Percentiles rank a stretch among this genome's conserved stretches.
phyloP scores from a whole-genome alignment of 1,140 invertebrate genomes.

The Bradynema listronoti region DNA sequence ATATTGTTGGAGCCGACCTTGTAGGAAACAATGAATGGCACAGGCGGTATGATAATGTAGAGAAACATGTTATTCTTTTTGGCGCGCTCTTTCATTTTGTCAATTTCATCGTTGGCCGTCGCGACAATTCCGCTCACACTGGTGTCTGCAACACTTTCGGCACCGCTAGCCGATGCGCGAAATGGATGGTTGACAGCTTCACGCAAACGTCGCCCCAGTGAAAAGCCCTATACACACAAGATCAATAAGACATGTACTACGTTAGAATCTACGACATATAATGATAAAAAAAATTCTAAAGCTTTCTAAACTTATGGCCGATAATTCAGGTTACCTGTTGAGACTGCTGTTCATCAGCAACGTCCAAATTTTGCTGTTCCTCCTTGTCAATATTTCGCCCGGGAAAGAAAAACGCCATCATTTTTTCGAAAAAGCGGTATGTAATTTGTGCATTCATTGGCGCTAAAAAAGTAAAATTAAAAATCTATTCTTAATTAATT shows the following conservation, averaged over 20 bases:
- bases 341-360: slow-evolving; percentile 31
- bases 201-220: slow-evolving; percentile 30
- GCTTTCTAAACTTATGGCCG: neutral
- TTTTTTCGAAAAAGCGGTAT: slow-evolving; percentile 91
- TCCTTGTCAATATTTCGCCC: slow-evolving; percentile 72
- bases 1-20: slow-evolving; percentile 60
- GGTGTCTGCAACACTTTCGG: too few species aligned
- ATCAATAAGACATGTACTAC: too few species aligned
- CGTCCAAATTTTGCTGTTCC: slow-evolving; percentile 44
- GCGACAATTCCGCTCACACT: too few species aligned
- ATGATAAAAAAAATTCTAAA: slow-evolving; percentile 6
- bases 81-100: slow-evolving; percentile 96
- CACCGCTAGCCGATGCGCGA: slow-evolving; percentile 21
- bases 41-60: slow-evolving; percentile 91
- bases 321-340: slow-evolving; percentile 24
- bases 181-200: slow-evolving; percentile 37
- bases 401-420: slow-evolving; percentile 97
- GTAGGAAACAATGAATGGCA: slow-evolving; percentile 88
- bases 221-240: slow-evolving; percentile 34
- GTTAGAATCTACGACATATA: slow-evolving; percentile 8
- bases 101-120: slow-evolving; percentile 74
- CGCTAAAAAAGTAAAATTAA: slow-evolving; percentile 62
- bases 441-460: slow-evolving; percentile 86
- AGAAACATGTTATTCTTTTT: slow-evolving; percentile 97
- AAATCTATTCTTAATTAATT: slow-evolving; percentile 62